A percentile compares a stretch with the other conserved stretches of the same genome.
Conservation (phyloP, 2,797 vertebrate genomes). For the Emydoidea blandingii region DNA sequence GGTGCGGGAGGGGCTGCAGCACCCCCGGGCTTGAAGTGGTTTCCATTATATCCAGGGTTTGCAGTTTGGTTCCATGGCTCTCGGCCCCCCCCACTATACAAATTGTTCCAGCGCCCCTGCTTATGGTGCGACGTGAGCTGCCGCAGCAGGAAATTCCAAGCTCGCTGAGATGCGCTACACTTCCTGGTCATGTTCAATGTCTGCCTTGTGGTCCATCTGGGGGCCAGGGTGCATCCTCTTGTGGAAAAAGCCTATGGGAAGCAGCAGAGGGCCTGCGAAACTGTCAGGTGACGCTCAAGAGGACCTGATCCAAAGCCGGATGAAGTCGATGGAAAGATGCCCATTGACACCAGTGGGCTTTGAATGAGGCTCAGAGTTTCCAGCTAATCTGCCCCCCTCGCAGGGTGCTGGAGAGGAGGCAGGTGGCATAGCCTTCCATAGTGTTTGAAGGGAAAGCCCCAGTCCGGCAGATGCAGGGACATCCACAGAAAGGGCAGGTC, state of each 20-base stretch:
- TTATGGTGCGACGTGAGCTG: background rate
- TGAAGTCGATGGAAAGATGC: background rate
- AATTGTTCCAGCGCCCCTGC: too few relatives aligned
- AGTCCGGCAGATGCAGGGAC: background rate
- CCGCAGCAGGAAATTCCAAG: background rate
- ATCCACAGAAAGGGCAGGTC: background rate
- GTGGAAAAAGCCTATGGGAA: background rate
- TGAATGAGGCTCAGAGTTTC: background rate
- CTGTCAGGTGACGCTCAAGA: background rate
- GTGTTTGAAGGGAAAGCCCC: background rate
- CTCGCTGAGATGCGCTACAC: background rate
- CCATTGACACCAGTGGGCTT: too few relatives aligned
- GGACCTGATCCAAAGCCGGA: fast-evolving
- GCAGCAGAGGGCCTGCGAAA: background rate
- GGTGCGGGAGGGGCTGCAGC: too few relatives aligned
- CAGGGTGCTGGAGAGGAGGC: background rate
- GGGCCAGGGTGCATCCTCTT: background rate
- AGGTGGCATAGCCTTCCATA: background rate
- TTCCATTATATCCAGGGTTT: too few relatives aligned
- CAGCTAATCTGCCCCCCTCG: background rate
- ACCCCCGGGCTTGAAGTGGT: too few relatives aligned
- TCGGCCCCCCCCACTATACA: too few relatives aligned
- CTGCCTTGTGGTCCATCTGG: background rate
- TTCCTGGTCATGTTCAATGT: background rate
- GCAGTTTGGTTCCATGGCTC: too few relatives aligned